Evolutionary conservation across 2,888 invertebrate species (phyloP), one percentile per base, ranked within the genome.

Genomic region (Diplazon laetatorius): DNA sequence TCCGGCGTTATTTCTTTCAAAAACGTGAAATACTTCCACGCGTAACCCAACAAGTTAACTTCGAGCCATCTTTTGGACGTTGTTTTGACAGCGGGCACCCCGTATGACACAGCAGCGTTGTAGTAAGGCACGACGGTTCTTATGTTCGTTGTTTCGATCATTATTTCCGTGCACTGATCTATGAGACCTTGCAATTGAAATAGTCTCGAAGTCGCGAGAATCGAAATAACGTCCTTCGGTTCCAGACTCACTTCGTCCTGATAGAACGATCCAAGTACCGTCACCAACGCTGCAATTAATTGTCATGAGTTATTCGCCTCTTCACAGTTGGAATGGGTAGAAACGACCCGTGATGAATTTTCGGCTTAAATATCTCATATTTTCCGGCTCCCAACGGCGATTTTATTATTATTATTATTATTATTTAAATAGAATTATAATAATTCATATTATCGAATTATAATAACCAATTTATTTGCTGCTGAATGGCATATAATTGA

Each of bases 221-320:
- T 93, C 1, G 94, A 92, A 76, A 95, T 93, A 12, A 95, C 94
- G 86, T 93, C 93, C 62, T 93, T 92, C 3, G 95, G 94, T 82
- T 95, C 94, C 44, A 96, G 91, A 76, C 93, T 93, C 2, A 96
- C 93, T 91, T 96, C 95, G 87, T 95, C 95, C 82, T 94, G 93
- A 87, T 96, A 96, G 85, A 96, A 92, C 1, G 96, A 95, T 14
- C 96, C 96, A 84, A 96, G 93, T 1, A 95, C 95, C 25, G 93
- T 93, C 84, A 93, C 92, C 72, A 96, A 89, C 25, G 95, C 95
- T 95, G 87, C 42, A 92, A 92, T n/a, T 52, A 12, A 52, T 63
- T n/a, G n/a, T n/a, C n/a, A n/a, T n/a, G n/a, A n/a, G n/a, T n/a
- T n/a, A n/a, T n/a, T n/a, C n/a, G n/a, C n/a, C n/a, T n/a, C n/a